Conservation (phyloP, 2,888 invertebrate species). For the Pocota personata region DNA sequence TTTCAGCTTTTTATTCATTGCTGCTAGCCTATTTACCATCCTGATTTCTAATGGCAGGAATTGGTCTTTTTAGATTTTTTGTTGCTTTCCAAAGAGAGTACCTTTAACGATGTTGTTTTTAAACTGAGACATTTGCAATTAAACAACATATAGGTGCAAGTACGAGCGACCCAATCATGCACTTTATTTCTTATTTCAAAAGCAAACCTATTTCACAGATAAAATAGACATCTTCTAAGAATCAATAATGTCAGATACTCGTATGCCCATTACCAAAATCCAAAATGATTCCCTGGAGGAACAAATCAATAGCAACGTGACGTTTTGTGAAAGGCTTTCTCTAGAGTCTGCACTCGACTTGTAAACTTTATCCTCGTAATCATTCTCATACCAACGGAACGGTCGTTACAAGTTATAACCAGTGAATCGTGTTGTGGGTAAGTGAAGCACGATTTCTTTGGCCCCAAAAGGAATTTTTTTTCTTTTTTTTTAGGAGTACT, state of each 20-base stretch:
- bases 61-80: too few species aligned
- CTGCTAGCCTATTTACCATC: too few species aligned
- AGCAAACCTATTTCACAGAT: not conserved
- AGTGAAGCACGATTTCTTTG: conserved; percentile 10
- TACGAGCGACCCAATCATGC: too few species aligned
- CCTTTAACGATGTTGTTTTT: too few species aligned
- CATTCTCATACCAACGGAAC: not conserved
- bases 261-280: not conserved
- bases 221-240: not conserved
- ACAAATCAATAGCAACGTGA: not conserved
- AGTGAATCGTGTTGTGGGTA: conserved; percentile 12
- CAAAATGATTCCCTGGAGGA: not conserved
- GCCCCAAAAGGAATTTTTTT: not conserved
- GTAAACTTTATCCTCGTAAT: not conserved
- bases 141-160: too few species aligned
- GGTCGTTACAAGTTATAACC: conserved; percentile 28
- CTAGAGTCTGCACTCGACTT: not conserved
- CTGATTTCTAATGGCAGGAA: too few species aligned
- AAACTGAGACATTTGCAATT: too few species aligned
- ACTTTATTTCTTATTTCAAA: too few species aligned
- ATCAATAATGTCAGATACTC: conserved; percentile 1
- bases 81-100: too few species aligned
- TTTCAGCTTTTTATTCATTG: too few species aligned
- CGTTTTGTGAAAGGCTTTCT: not conserved
- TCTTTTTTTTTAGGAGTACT: not conserved